phyloP scores from a whole-genome alignment of 2,113 vertebrate species.

The Cranoglanis bouderius region DNA sequence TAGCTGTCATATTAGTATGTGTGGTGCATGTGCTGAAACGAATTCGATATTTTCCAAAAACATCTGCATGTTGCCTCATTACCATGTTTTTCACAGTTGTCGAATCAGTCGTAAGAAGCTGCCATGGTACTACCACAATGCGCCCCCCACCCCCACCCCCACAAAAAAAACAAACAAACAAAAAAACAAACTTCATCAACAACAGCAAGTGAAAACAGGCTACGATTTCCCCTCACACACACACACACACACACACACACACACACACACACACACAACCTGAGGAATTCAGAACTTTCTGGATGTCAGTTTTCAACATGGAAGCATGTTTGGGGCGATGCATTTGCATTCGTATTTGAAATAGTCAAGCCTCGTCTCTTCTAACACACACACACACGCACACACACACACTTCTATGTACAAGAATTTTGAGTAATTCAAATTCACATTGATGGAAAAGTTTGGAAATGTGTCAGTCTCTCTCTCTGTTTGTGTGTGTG shows the following conservation, averaged over 20 bases:
- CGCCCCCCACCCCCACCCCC: no score
- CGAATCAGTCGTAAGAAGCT: constrained; percentile 44
- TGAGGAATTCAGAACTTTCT: constrained; percentile 2
- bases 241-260: background rate
- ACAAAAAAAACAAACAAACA: no score
- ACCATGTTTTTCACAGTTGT: constrained; percentile 49
- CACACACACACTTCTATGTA: background rate
- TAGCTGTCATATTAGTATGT: constrained; percentile 29
- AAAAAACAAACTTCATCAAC: background rate
- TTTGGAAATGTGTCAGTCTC: background rate
- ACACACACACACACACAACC: background rate
- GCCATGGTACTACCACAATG: constrained; percentile 6
- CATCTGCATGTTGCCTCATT: constrained; percentile 46
- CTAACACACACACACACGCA: background rate
- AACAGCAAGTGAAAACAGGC: background rate
- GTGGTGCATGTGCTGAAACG: constrained; percentile 28
- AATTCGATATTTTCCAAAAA: constrained; percentile 19
- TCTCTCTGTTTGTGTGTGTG: constrained; percentile 8
- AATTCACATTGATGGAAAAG: constrained; percentile 8
- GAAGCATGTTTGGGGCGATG: background rate
- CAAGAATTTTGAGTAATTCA: background rate
- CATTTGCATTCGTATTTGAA: constrained; percentile 25
- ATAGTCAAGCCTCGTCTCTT: background rate
- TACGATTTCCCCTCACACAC: background rate
- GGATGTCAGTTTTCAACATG: constrained; percentile 13